A percentile compares a stretch with the other conserved stretches of the same genome.
phyloP scores from a whole-genome alignment of 2,888 invertebrate genomes.

The Capitulum mitella region DNA sequence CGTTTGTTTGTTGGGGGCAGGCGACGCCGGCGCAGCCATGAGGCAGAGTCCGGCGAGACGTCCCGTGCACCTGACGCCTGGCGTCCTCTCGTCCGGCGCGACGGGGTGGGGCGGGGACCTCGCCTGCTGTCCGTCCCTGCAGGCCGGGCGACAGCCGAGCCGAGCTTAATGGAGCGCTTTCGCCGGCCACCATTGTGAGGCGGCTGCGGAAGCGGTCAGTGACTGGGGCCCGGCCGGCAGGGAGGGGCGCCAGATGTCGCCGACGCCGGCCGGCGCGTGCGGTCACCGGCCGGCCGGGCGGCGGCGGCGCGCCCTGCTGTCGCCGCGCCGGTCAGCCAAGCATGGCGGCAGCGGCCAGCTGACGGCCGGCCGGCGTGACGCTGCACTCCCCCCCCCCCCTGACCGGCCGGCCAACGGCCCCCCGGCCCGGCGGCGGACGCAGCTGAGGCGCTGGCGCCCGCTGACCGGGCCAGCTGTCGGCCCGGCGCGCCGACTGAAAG shows the following conservation, averaged over 20 bases:
- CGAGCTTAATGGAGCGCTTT: neutral
- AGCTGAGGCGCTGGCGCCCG: neutral
- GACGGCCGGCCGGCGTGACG: neutral
- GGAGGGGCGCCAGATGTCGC: neutral
- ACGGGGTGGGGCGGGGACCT: no score
- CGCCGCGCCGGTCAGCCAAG: neutral
- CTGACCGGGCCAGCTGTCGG: neutral
- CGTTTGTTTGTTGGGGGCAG: no score
- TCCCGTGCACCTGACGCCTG: no score
- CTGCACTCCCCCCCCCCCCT: neutral
- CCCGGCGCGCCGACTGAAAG: neutral
- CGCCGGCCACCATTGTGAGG: neutral
- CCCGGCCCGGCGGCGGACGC: neutral
- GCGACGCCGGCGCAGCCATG: no score
- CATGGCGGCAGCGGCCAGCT: slow-evolving; percentile 2
- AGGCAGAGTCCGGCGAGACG: no score
- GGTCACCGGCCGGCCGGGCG: neutral
- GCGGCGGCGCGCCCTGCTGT: neutral
- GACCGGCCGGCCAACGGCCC: neutral
- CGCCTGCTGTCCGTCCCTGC: no score
- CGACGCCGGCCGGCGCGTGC: neutral
- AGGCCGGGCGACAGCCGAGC: no score
- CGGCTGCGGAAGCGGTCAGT: neutral
- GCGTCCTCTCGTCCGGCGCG: no score
- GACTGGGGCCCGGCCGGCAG: neutral